These are phyloP conservation scores for Colletes latitarsis DNA, from an alignment of 1,140 invertebrate species.

Conservation along the genomic window DNA sequence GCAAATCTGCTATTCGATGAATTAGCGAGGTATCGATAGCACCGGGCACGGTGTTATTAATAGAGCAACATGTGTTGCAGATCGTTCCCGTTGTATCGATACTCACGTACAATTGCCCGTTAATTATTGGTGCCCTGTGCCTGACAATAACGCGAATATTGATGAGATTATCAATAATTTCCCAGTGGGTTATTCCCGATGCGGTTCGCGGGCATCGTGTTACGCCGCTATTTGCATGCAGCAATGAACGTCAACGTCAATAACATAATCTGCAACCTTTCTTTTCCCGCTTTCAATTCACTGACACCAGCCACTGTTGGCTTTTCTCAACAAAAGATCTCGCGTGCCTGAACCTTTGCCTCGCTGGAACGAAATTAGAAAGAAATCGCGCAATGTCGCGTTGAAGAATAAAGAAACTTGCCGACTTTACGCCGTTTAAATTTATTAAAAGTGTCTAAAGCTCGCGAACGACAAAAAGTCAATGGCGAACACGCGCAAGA, in stretches of 20 bases:
- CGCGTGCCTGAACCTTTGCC: no score
- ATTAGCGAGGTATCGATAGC: slow-evolving; percentile 67
- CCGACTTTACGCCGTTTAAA: not conserved
- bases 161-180: slow-evolving; percentile 79
- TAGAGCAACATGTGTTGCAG: slow-evolving; percentile 67
- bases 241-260: slow-evolving; percentile 19
- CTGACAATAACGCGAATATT: slow-evolving; percentile 77
- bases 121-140: slow-evolving; percentile 71
- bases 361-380: not conserved
- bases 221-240: slow-evolving; percentile 7
- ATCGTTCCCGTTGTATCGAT: slow-evolving; percentile 69
- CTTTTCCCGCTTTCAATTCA: not conserved
- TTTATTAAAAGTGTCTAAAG: not conserved
- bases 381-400: not conserved
- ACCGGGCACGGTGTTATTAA: slow-evolving; percentile 67
- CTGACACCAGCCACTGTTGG: not conserved
- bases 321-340: not conserved
- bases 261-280: not conserved
- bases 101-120: slow-evolving; percentile 72
- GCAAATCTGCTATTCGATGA: slow-evolving; percentile 59
- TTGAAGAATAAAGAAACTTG: not conserved
- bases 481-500: not conserved
- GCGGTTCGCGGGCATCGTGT: slow-evolving; percentile 39
- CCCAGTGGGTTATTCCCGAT: slow-evolving; percentile 53
- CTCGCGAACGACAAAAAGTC: not conserved